These are phyloP conservation scores for Oreonectes daqikongensis DNA, from an alignment of 2,797 vertebrate genomes.

Conservation along the genomic window DNA sequence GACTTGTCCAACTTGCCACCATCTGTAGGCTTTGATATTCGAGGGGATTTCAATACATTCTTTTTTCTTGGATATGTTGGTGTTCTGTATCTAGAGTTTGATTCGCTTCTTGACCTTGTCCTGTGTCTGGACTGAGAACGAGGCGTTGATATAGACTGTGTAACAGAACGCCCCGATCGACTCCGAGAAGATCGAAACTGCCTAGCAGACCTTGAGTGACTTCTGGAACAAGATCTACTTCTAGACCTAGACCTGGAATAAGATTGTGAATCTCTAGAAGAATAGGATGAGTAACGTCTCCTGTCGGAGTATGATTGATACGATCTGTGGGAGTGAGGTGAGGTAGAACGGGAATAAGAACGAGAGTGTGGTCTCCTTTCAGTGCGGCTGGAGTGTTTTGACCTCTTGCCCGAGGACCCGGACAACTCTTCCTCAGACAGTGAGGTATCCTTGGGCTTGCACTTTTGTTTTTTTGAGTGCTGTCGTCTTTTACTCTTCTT, in stretches of 20 bases:
- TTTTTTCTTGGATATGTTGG: conserved; percentile 66
- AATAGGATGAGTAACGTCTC: conserved; percentile 74
- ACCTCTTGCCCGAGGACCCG: conserved; percentile 72
- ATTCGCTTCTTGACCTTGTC: conserved; percentile 66
- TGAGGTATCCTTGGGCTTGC: conserved; percentile 63
- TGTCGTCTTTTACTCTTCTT: conserved; percentile 94
- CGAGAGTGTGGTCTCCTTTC: conserved; percentile 74
- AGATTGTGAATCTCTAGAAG: conserved; percentile 78
- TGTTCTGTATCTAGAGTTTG: conserved; percentile 72
- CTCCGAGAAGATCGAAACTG: conserved; percentile 69
- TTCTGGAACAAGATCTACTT: conserved; percentile 74
- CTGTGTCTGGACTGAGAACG: conserved; percentile 69
- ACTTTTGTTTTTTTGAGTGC: conserved; percentile 84
- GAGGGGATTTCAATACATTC: conserved; percentile 73
- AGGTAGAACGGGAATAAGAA: conserved; percentile 77
- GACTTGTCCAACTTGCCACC: conserved; percentile 72
- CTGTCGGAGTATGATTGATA: conserved; percentile 79
- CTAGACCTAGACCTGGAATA: conserved; percentile 82
- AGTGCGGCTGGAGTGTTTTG: conserved; percentile 70
- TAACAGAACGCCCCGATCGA: conserved; percentile 75
- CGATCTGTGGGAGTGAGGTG: conserved; percentile 73
- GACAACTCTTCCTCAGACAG: conserved; percentile 76
- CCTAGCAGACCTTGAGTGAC: conserved; percentile 71
- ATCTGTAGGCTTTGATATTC: conserved; percentile 72
- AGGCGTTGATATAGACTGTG: conserved; percentile 74